phyloP scores from a whole-genome alignment of 2,113 vertebrate species.

The Procapra przewalskii region DNA sequence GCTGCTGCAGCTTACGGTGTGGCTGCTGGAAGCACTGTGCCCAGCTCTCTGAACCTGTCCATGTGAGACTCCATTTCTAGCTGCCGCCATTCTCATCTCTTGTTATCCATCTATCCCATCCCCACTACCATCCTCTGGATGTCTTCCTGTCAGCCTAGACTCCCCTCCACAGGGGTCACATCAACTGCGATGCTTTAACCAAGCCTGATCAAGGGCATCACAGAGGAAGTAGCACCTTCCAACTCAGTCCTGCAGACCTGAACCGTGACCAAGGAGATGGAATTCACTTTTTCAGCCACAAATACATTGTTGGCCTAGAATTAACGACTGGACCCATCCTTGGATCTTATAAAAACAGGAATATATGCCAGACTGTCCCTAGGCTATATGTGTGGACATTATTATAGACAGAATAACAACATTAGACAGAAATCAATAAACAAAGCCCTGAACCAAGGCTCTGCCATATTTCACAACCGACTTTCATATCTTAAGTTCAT shows the following conservation, averaged over 20 bases:
- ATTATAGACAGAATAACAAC: not conserved
- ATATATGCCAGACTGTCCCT: not conserved
- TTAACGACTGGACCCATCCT: not conserved
- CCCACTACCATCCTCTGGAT: not conserved
- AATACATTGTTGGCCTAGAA: not conserved
- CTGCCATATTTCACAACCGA: not conserved
- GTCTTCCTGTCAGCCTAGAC: not conserved
- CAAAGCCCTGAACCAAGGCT: not conserved
- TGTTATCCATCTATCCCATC: not conserved
- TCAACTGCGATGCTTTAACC: accelerated
- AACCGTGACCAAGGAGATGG: not conserved
- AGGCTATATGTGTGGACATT: accelerated
- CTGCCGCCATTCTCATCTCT: not conserved
- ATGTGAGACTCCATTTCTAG: accelerated
- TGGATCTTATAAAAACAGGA: not conserved
- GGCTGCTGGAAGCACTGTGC: not conserved
- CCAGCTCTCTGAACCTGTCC: not conserved
- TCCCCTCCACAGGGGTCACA: not conserved
- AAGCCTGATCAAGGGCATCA: accelerated
- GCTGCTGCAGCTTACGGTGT: not conserved
- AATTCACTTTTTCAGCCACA: not conserved
- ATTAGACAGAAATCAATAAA: not conserved
- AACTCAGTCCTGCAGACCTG: not conserved
- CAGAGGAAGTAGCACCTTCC: not conserved
- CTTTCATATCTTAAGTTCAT: accelerated